Evolutionary conservation across 1,140 invertebrate species (phyloP).

Genomic region (Macrobrachium rosenbergii): DNA sequence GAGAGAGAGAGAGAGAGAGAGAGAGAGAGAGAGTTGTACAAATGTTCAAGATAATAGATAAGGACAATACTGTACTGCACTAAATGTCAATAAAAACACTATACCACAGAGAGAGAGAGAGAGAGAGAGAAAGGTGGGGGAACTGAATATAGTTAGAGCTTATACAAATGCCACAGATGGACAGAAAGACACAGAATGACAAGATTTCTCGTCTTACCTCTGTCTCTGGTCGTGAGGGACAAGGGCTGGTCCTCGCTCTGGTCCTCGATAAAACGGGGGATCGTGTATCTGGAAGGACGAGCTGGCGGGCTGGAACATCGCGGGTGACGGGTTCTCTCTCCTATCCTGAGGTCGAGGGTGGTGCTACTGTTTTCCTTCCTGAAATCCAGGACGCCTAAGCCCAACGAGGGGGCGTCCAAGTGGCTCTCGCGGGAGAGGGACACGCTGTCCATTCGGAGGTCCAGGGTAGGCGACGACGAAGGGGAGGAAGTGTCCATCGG

Average conservation of each 20-base stretch:
- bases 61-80: too few relatives aligned
- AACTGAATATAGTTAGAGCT: too few relatives aligned
- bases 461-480: not conserved
- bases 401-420: too few relatives aligned
- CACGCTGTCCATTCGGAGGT: slow-evolving; percentile 35
- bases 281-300: slow-evolving; percentile 18
- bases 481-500: slow-evolving; percentile 44
- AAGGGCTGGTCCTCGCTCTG: slow-evolving; percentile 42
- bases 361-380: not conserved
- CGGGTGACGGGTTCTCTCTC: slow-evolving; percentile 6
- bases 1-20: too few relatives aligned
- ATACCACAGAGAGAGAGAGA: too few relatives aligned
- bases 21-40: too few relatives aligned
- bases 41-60: too few relatives aligned
- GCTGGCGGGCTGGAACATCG: not conserved
- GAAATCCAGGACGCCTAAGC: too few relatives aligned
- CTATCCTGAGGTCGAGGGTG: slow-evolving; percentile 30
- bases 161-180: too few relatives aligned
- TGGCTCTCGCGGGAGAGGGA: not conserved
- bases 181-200: not conserved
- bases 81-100: too few relatives aligned
- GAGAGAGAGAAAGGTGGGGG: too few relatives aligned
- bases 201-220: slow-evolving; percentile 32
- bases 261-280: slow-evolving; percentile 33
- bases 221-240: slow-evolving; percentile 52